phyloP scores from a whole-genome alignment of 2,888 invertebrate genomes.

The Acholoe squamosa region DNA sequence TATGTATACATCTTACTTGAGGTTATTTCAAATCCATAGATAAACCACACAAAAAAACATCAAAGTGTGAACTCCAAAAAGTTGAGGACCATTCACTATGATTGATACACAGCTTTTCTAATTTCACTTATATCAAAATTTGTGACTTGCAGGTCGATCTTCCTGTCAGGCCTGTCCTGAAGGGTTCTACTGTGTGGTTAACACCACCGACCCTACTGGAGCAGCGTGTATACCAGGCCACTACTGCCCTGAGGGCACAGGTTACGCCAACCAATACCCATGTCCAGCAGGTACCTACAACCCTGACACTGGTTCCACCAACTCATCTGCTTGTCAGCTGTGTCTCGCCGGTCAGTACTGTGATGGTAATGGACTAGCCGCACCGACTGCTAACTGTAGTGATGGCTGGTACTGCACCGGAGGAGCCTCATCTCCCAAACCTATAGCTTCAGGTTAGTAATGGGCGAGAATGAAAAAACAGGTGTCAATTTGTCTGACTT shows the following conservation, averaged over 20 bases:
- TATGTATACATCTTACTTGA: background rate
- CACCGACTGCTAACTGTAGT: conserved; percentile 76
- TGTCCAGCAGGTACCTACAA: conserved; percentile 80
- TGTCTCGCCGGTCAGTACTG: conserved; percentile 80
- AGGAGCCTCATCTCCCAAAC: conserved; percentile 74
- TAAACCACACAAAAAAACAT: no score
- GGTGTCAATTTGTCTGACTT: background rate
- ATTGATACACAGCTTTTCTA: no score
- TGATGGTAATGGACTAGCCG: conserved; percentile 72
- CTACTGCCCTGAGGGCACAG: conserved; percentile 76
- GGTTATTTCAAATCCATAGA: background rate
- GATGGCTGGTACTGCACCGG: conserved; percentile 81
- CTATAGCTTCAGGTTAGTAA: conserved; percentile 75
- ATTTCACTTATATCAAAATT: no score
- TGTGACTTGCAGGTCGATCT: conserved; percentile 76
- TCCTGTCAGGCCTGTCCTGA: conserved; percentile 76
- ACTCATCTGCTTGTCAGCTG: conserved; percentile 73
- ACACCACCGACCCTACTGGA: conserved; percentile 74
- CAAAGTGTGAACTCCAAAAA: no score
- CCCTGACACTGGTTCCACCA: conserved; percentile 71
- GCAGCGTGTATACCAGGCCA: conserved; percentile 70
- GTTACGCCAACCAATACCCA: conserved; percentile 74
- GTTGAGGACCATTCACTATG: no score
- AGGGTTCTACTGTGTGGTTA: conserved; percentile 78
- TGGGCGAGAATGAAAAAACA: background rate